Percentiles rank a stretch among this genome's conserved stretches.
These are phyloP conservation scores for Chelon labrosus DNA, from an alignment of 2,797 vertebrate genomes.

Conservation along the genomic window DNA sequence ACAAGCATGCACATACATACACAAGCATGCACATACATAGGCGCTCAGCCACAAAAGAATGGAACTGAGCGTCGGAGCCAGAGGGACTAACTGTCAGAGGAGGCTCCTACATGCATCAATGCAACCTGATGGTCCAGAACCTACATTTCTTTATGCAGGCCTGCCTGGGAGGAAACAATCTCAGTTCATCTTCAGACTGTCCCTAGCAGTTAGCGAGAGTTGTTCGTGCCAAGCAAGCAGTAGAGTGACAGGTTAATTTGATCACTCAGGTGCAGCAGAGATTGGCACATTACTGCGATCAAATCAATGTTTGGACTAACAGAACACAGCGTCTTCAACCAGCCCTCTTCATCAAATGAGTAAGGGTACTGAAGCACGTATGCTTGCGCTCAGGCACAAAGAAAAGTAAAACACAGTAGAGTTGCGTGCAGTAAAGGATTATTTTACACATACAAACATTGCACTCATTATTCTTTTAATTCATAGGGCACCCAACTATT, in stretches of 20 bases:
- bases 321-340: constrained; percentile 44
- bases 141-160: constrained; percentile 58
- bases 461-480: background rate
- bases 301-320: constrained; percentile 50
- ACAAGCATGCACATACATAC: background rate
- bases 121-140: constrained; percentile 76
- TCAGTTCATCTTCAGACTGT: constrained; percentile 41
- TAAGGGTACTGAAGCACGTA: constrained; percentile 23
- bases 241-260: constrained; percentile 68
- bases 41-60: constrained; percentile 43
- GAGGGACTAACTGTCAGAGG: constrained; percentile 66
- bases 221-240: constrained; percentile 28
- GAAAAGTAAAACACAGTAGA: background rate
- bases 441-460: constrained; percentile 9
- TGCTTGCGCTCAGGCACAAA: background rate
- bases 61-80: constrained; percentile 40
- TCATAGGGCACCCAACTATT: constrained; percentile 10
- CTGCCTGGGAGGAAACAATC: constrained; percentile 41
- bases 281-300: constrained; percentile 45
- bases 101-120: constrained; percentile 68
- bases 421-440: background rate
- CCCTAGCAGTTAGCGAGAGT: constrained; percentile 44
- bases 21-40: constrained; percentile 2
- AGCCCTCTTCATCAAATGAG: constrained; percentile 40
- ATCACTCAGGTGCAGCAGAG: constrained; percentile 43